A percentile compares a stretch with the other conserved stretches of the same genome.
Conservation (phyloP, 2,113 vertebrate genomes). For the Crotalus horridus region DNA sequence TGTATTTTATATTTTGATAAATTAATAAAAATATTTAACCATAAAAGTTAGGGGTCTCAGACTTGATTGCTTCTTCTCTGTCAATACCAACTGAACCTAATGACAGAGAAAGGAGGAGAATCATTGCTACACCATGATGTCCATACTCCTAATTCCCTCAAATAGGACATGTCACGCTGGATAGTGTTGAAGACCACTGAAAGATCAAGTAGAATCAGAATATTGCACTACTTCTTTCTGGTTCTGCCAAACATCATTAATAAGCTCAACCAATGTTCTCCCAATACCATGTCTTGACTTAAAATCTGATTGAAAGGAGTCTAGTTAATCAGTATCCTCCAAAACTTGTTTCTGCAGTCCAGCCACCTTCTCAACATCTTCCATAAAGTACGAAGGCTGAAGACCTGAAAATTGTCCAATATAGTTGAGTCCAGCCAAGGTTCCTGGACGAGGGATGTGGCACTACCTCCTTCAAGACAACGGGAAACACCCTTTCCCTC, state of each 20-base stretch:
- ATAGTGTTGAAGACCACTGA: background rate
- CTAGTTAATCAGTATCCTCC: background rate
- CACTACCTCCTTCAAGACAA: background rate
- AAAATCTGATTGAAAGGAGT: background rate
- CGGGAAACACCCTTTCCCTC: background rate
- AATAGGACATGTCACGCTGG: background rate
- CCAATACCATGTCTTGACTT: background rate
- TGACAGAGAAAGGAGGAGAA: background rate
- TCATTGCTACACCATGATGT: background rate
- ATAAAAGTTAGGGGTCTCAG: background rate
- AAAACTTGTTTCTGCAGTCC: background rate
- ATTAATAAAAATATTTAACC: background rate
- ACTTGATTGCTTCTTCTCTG: background rate
- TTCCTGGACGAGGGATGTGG: background rate
- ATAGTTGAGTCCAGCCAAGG: background rate
- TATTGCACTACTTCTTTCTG: background rate
- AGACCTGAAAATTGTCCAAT: background rate
- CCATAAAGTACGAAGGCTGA: background rate
- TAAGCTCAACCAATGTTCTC: background rate
- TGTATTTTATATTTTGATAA: background rate
- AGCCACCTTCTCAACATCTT: background rate
- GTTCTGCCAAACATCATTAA: background rate
- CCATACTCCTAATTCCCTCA: background rate
- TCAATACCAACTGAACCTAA: background rate
- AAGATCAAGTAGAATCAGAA: background rate